phyloP scores from a whole-genome alignment of 2,888 invertebrate species.

The Dioctria linearis region DNA sequence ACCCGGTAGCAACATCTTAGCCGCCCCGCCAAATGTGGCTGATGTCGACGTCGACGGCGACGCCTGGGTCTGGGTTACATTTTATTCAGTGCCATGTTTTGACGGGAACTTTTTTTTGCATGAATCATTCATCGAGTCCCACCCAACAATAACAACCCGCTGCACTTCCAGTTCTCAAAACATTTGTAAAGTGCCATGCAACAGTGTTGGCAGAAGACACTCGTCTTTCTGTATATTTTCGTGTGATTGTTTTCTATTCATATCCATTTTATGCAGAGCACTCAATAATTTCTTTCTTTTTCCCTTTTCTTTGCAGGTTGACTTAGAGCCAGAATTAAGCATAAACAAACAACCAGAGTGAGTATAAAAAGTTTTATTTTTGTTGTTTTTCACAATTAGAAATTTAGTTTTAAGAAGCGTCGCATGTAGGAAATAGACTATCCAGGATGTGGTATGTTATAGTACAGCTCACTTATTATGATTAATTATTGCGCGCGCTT shows the following conservation, averaged over 20 bases:
- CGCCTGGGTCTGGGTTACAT: neutral
- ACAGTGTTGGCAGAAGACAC: too few species aligned
- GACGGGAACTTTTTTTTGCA: constrained; percentile 45
- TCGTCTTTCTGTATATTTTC: neutral
- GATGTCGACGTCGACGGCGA: neutral
- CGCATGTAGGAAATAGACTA: too few species aligned
- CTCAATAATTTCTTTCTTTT: constrained; percentile 60
- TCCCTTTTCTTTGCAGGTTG: constrained; percentile 77
- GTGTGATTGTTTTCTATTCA: constrained; percentile 7
- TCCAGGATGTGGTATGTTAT: too few species aligned
- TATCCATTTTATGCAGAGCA: neutral
- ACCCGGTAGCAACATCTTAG: neutral
- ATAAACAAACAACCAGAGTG: constrained; percentile 85
- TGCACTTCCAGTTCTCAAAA: constrained; percentile 13
- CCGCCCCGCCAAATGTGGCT: neutral
- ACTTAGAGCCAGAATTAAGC: constrained; percentile 84
- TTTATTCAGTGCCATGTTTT: constrained; percentile 37
- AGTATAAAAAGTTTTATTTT: constrained; percentile 73
- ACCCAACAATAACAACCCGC: neutral
- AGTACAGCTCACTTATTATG: too few species aligned
- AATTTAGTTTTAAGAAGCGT: too few species aligned
- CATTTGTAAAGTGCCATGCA: neutral
- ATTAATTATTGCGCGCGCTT: too few species aligned
- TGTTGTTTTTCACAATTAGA: too few species aligned
- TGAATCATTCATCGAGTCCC: constrained; percentile 36